Conservation (phyloP, 2,113 vertebrate genomes). For the Taurulus bubalis region DNA sequence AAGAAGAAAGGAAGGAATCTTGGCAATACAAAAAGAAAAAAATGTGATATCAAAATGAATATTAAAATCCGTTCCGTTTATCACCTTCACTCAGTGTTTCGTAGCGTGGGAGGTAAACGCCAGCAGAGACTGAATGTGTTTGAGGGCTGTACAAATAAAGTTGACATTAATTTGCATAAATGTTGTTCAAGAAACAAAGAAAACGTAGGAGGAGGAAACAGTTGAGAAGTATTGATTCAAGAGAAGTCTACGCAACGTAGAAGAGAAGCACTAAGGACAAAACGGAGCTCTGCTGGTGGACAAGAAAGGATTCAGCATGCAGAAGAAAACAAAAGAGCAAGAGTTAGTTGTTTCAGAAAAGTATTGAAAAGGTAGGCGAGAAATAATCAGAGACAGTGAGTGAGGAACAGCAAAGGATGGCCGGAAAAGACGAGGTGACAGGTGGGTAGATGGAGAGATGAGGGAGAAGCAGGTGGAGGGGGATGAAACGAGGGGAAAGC, state of each 20-base stretch:
- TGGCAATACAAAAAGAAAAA: not conserved
- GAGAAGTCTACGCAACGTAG: not conserved
- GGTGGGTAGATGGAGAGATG: conserved; percentile 23
- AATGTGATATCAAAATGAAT: not conserved
- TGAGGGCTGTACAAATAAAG: conserved; percentile 24
- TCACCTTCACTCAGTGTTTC: conserved; percentile 33
- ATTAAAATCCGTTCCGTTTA: conserved; percentile 39
- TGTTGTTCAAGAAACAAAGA: conserved; percentile 18
- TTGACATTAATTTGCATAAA: conserved; percentile 36
- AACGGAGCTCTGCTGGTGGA: not conserved
- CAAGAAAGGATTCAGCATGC: not conserved
- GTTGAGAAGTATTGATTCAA: not conserved
- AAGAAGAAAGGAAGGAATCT: not conserved
- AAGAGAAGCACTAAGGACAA: not conserved
- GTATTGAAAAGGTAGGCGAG: not conserved
- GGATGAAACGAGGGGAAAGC: not conserved
- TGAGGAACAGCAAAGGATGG: conserved; percentile 2
- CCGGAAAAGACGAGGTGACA: conserved; percentile 9
- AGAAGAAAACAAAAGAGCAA: not conserved
- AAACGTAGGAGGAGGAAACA: not conserved
- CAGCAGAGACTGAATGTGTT: conserved; percentile 19
- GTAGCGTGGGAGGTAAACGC: conserved; percentile 33
- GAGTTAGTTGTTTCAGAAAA: not conserved
- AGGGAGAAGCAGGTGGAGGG: conserved; percentile 11
- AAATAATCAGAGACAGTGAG: not conserved